Evolutionary conservation across 2,888 invertebrate species (phyloP).

Genomic region (Aspidapion aeneum): DNA sequence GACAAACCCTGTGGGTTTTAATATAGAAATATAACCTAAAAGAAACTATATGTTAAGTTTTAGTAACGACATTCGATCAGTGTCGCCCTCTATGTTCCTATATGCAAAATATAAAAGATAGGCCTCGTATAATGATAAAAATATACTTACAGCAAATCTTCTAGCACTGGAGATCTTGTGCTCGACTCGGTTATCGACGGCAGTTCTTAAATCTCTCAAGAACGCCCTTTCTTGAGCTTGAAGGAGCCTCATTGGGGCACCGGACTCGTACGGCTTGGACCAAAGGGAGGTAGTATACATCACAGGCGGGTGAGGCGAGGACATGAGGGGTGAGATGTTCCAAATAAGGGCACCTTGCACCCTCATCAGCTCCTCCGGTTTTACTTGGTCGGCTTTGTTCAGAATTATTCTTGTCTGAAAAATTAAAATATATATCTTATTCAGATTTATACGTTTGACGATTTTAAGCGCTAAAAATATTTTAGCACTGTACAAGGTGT

Average conservation of each 20-base stretch:
- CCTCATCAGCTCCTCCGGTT: slow-evolving; percentile 88
- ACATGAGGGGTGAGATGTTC: slow-evolving; percentile 96
- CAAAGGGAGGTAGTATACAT: slow-evolving; percentile 89
- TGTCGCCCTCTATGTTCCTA: no score
- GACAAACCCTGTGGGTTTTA: no score
- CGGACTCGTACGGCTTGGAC: slow-evolving; percentile 80
- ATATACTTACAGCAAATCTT: slow-evolving; percentile 85
- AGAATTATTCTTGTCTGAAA: slow-evolving; percentile 82
- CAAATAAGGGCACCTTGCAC: slow-evolving; percentile 93
- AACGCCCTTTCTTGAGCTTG: slow-evolving; percentile 88
- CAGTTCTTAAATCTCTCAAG: slow-evolving; percentile 78
- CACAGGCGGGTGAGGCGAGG: slow-evolving; percentile 88
- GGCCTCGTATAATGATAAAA: no score
- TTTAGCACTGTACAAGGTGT: no score
- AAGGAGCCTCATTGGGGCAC: slow-evolving; percentile 77
- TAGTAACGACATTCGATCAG: no score
- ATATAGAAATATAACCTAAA: no score
- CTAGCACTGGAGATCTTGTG: slow-evolving; percentile 93
- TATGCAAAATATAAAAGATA: no score
- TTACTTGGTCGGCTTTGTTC: slow-evolving; percentile 92
- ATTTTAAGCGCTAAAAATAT: no score
- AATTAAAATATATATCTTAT: slow-evolving; percentile 6
- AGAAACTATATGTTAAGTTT: no score
- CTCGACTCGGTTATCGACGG: slow-evolving; percentile 85
- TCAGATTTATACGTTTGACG: no score